Base-by-base conservation (phyloP, 2,888 invertebrate genomes). In the Drosophila seclusa region DNA sequence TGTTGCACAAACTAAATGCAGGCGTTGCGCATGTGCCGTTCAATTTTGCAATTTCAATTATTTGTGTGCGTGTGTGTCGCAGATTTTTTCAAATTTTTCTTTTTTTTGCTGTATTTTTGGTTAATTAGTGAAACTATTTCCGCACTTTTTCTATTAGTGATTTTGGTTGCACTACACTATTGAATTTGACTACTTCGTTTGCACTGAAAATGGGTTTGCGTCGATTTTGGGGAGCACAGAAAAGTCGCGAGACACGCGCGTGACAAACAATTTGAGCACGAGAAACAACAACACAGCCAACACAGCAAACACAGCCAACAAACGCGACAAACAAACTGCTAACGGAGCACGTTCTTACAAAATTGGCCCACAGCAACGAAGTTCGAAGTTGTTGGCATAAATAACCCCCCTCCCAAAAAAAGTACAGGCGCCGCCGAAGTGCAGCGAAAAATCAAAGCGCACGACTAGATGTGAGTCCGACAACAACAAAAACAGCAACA, bases 391-490 rank as follows among this genome's bases (percentile, higher is more conserved):
- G 18, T 27, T 45, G 45, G 45, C 45, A 45, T 45, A 45, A 45
- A 45, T 45, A 45, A 24, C 45, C 45, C 45, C 45, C 45, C 45
- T 2, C 1, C 7, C 16, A 5, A 36, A 53, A 53, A 84, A 87
- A 87, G 87, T 85, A 84, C 83, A 84, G 83, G 78, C 83, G 76
- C 73, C 72, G 73, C 70, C 63, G 76, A 71, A 69, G 66, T 62
- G 66, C 70, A 77, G 64, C 83, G 73, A 73, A 69, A 69, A 64
- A 78, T 80, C 80, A 78, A 81, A 68, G 76, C 79, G 73, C 78
- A 78, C 72, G 69, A 65, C 62, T 68, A 68, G 61, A 67, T 68
- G 49, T 57, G 55, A 53, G 36, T 24, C 42, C 40, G 38, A 21
- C n/a, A 42, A 40, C 49, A 54, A 54, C 10, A 21, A 34, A 5